These are phyloP conservation scores for Catharus ustulatus DNA, from an alignment of 2,797 vertebrate genomes.

Conservation along the genomic window DNA sequence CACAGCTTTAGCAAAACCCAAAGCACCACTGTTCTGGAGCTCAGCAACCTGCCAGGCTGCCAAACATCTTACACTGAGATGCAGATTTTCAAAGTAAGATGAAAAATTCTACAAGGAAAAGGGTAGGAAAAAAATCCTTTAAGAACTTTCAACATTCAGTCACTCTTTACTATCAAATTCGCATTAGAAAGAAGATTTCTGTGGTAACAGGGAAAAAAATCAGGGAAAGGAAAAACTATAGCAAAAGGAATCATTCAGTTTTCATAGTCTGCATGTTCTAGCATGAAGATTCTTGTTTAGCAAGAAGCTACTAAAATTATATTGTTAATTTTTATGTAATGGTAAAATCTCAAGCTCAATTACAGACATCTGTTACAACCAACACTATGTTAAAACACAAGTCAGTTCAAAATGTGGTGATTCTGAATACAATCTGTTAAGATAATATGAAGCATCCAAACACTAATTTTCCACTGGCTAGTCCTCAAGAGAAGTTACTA, in stretches of 20 bases:
- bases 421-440: background rate
- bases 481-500: background rate
- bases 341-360: background rate
- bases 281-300: background rate
- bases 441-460: background rate
- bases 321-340: background rate
- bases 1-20: background rate
- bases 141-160: background rate
- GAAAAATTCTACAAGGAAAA: background rate
- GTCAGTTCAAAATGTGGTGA: background rate
- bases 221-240: background rate
- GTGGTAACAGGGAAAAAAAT: background rate
- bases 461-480: background rate
- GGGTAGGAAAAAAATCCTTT: background rate
- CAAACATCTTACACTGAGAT: background rate
- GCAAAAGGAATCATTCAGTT: background rate
- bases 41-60: background rate
- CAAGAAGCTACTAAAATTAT: background rate
- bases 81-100: background rate
- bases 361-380: background rate
- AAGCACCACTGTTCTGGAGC: background rate
- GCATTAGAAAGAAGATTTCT: background rate
- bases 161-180: background rate
- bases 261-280: background rate
- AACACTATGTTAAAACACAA: background rate